Base-by-base conservation (phyloP, 2,888 invertebrate species). In the Drosophila mimica region DNA sequence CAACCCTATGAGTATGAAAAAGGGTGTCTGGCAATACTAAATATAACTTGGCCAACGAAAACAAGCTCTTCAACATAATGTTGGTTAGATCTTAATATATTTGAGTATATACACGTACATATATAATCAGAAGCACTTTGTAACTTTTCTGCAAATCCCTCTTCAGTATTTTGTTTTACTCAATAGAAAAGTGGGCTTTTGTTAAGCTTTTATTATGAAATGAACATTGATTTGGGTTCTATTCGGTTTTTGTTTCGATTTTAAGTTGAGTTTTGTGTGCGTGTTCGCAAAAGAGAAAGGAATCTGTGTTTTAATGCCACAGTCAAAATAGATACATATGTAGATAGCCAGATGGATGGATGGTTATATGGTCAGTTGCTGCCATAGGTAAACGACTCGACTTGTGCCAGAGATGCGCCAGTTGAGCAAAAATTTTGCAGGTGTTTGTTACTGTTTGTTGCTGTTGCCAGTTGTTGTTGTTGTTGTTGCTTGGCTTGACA, bases 221-320 rank as follows among this genome's bases (percentile, higher is more conserved):
- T n/a, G 20, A 17, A 34, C 6, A 30, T 17, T 20, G 17, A 13
- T 9, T 17, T 25, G n/a, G 8, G 28, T 48, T 58, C 51, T 69
- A 28, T 48, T 38, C 25, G 33, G n/a, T 28, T 61, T 15, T 33
- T 67, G 25, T 66, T 15, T 25, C 4, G 20, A n/a, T 30, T n/a
- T 62, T 63, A n/a, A 53, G 31, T 25, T 25, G 25, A 25, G 25
- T 25, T 56, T 59, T 33, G 54, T 33, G 43, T 52, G 59, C 43
- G 52, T 68, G 36, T 20, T 53, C 54, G 6, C 46, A 81, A 80
- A 81, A 80, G 79, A 80, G 79, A 81, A 81, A 75, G 79, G 79
- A 78, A 78, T 54, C 51, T 49, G 4, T 17, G 53, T 20, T 28
- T 56, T 51, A 57, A 77, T 57, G 33, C 49, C 33, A 46, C 6